Evolutionary conservation across 2,113 vertebrate species (phyloP).

Genomic region (Chaetorhynchus papuensis): DNA sequence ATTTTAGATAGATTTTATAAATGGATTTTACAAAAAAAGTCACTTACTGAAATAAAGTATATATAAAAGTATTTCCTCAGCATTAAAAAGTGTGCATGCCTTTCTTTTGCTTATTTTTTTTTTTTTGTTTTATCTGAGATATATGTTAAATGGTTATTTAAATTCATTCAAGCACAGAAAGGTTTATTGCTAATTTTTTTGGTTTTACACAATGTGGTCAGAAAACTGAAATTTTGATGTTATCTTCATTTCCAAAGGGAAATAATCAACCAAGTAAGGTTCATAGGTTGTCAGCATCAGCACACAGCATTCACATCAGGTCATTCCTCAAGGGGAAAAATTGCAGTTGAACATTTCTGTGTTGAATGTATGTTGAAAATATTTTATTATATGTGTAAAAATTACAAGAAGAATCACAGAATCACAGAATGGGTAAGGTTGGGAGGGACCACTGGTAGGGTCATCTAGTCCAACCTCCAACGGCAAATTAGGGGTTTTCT

Average conservation of each 20-base stretch:
- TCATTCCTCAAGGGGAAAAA: background rate
- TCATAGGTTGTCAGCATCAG: background rate
- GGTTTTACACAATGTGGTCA: background rate
- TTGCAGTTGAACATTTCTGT: rapidly evolving
- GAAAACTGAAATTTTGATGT: background rate
- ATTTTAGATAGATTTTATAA: background rate
- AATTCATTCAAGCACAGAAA: background rate
- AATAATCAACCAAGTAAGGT: background rate
- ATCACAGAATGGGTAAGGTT: background rate
- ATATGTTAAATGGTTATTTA: background rate
- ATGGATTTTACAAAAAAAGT: background rate
- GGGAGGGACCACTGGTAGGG: background rate
- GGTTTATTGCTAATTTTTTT: background rate
- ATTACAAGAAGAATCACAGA: background rate
- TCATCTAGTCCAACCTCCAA: background rate
- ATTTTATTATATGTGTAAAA: background rate
- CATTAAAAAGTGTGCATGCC: background rate
- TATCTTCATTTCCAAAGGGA: background rate
- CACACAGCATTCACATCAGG: background rate
- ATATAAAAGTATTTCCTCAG: background rate
- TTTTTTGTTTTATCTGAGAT: background rate
- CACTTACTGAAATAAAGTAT: background rate
- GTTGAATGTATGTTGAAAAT: background rate
- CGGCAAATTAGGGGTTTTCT: background rate
- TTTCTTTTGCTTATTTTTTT: background rate